Evolutionary conservation across 2,888 invertebrate species (phyloP).

Genomic region (Junonia oenone): DNA sequence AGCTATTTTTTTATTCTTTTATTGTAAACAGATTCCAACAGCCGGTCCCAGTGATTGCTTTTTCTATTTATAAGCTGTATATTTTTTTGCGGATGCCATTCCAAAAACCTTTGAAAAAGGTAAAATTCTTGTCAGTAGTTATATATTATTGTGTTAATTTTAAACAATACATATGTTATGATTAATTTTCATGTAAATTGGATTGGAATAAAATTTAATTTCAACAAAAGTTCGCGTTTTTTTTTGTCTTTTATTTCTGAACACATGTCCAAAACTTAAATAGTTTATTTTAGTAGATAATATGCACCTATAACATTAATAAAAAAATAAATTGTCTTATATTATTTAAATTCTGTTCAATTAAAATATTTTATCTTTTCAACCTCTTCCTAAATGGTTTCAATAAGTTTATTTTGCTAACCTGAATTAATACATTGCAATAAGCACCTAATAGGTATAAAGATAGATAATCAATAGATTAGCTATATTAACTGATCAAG

Average conservation of each 20-base stretch:
- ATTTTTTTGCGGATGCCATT: slow-evolving; percentile 65
- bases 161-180: slow-evolving; percentile 50
- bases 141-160: slow-evolving; percentile 53
- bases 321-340: too few species aligned
- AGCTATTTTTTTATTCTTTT: neutral
- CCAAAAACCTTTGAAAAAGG: slow-evolving; percentile 74
- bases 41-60: slow-evolving; percentile 22
- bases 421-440: neutral
- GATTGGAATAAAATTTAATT: slow-evolving; percentile 66
- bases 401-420: too few species aligned
- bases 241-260: too few species aligned
- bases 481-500: slow-evolving; percentile 19
- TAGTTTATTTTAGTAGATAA: too few species aligned
- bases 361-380: too few species aligned
- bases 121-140: slow-evolving; percentile 77
- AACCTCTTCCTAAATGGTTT: neutral
- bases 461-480: slow-evolving; percentile 12
- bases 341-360: too few species aligned
- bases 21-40: neutral
- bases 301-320: too few species aligned
- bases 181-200: slow-evolving; percentile 67
- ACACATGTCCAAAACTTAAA: too few species aligned
- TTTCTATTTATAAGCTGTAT: slow-evolving; percentile 38
- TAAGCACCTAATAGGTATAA: neutral
- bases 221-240: too few species aligned